These are phyloP conservation scores for Alexandromys fortis DNA, from an alignment of 2,113 vertebrate species.

Conservation along the genomic window DNA sequence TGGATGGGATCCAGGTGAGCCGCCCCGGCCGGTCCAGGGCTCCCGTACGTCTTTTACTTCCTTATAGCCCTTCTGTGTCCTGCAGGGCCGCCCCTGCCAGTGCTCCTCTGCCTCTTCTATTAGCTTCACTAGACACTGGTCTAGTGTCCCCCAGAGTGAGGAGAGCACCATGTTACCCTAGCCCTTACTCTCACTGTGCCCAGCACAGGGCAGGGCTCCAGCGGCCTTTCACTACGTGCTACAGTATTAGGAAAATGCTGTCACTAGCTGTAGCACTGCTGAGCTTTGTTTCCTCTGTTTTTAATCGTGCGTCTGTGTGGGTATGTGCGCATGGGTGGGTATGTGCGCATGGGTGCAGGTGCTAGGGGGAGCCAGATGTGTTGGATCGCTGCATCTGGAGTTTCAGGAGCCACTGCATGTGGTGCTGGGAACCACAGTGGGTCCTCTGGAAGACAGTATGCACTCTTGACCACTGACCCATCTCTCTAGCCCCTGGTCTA, in stretches of 20 bases:
- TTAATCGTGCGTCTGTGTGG: background rate
- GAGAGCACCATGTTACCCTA: background rate
- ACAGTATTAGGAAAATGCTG: background rate
- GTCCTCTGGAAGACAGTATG: background rate
- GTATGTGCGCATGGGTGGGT: background rate
- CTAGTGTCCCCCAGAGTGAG: background rate
- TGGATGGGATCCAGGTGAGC: conserved; percentile 97
- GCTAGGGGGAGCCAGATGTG: background rate
- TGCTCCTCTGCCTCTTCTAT: background rate
- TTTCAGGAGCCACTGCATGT: background rate
- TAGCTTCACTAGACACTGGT: background rate
- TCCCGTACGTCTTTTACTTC: background rate
- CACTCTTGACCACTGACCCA: background rate
- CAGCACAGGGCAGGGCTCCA: rapidly evolving
- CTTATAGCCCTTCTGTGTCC: background rate
- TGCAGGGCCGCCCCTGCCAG: background rate
- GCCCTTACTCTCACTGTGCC: background rate
- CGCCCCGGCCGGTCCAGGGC: rapidly evolving
- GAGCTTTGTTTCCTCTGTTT: background rate
- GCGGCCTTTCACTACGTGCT: background rate
- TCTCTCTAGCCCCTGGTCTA: no score
- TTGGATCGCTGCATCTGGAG: background rate
- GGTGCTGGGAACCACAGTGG: background rate
- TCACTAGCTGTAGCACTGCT: background rate
- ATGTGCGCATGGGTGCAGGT: background rate